phyloP scores from a whole-genome alignment of 2,888 invertebrate species.

The Rotaria socialis region DNA sequence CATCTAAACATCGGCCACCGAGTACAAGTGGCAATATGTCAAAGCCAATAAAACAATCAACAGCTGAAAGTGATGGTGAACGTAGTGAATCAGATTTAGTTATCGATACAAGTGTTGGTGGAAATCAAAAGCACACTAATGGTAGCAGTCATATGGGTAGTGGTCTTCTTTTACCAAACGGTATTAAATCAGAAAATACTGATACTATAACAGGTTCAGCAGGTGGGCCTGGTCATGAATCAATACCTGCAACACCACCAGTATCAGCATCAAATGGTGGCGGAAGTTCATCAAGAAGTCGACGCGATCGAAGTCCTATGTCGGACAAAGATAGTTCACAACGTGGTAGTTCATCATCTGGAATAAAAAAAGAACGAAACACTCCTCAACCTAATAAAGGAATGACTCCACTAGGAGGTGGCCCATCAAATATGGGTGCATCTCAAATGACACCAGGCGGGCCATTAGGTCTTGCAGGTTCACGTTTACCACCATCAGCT shows the following conservation, averaged over 20 bases:
- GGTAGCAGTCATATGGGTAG: neutral
- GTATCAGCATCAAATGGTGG: slow-evolving; percentile 25
- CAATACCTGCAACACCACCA: neutral
- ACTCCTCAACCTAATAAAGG: slow-evolving; percentile 23
- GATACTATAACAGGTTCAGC: neutral
- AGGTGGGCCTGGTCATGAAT: neutral
- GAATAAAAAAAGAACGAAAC: neutral
- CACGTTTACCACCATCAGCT: neutral
- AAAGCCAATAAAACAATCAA: neutral
- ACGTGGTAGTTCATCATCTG: slow-evolving; percentile 21
- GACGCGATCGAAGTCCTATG: slow-evolving; percentile 31
- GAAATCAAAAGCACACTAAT: slow-evolving; percentile 6
- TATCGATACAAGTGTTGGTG: slow-evolving; percentile 34
- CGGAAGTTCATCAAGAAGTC: slow-evolving; percentile 13
- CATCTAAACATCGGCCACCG: slow-evolving; percentile 17
- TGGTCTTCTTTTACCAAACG: slow-evolving; percentile 3
- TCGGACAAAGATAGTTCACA: slow-evolving; percentile 29
- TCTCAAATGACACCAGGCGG: neutral
- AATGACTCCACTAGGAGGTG: neutral
- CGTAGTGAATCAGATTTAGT: slow-evolving; percentile 31
- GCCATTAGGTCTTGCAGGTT: neutral
- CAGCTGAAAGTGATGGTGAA: slow-evolving; percentile 21
- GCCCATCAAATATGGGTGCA: neutral
- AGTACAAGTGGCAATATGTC: neutral
- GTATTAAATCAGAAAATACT: neutral